Evolutionary conservation across 2,113 vertebrate genomes (phyloP), one percentile per base, ranked within the genome.

Genomic region (Macroglossus sobrinus): DNA sequence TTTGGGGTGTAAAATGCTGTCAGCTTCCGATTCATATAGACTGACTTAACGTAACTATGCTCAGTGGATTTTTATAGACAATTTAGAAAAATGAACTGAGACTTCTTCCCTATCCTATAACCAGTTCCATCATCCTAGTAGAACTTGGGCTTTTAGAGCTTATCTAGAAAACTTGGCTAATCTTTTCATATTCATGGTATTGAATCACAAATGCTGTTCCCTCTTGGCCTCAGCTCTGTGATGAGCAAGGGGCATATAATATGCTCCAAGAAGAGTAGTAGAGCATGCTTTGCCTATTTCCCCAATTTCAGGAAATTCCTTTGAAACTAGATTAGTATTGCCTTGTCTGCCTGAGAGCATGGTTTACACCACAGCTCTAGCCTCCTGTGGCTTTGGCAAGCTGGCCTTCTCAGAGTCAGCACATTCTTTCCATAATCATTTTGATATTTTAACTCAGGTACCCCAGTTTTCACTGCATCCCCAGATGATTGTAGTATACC

Each of bases 361-460:
- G 74, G 63, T 88, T 94, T 50, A 91, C 82, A 14, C 0, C 47
- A 55, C 87, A 66, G 88, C 74, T 72, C n/a, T 14, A 43, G 74
- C 94, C 78, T 89, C 78, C 84, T 22, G 8, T 45, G 38, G 64
- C 82, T 94, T 78, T 40, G 84, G 81, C 88, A n/a, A 64, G 61
- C 81, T 85, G 98, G 79, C 47, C 50, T 94, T 96, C 92, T 11
- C 4, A 82, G 84, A 30, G 94, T 81, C 91, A 81, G 50, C 85
- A 43, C 74, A 10, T 76, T 21, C 24, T 89, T 92, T 66, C 89
- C 38, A 0, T 76, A 93, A 89, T 86, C 94, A 75, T 93, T 85
- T 94, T 74, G 88, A 74, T 89, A 50, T 89, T 79, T 85, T 97
- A 97, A 96, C 98, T 98, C 98, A 98, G 98, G 98, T 98, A 98